Evolutionary conservation across 2,113 vertebrate genomes (phyloP), one percentile per base, ranked within the genome.

Genomic region (Enhydra lutris): DNA sequence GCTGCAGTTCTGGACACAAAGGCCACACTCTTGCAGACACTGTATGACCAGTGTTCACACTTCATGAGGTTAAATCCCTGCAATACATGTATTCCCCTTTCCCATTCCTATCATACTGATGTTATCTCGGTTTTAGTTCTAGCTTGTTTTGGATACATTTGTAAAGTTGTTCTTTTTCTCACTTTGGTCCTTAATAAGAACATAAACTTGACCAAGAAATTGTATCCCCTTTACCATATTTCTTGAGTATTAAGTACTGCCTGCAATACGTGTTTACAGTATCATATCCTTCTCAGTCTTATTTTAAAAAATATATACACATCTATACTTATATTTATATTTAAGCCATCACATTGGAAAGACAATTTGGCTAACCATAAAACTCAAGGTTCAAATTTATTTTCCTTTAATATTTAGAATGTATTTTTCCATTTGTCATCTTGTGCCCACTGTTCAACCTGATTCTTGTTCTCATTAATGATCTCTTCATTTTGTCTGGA

Each of bases 361-460:
- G 84, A 67, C 36, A 86, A n/a, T 67, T 86, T 65, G 71, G 10
- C 47, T 87, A 50, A 50, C 45, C 88, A 80, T 42, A 76, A 73
- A 65, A 65, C 89, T 90, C 29, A 65, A 82, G 12, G 39, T 74
- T 63, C 24, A 52, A 89, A 90, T 55, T 84, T 82, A 90, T 57
- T 95, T 95, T 67, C 7, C 34, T 95, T 91, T 57, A 89, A 67
- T 65, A 95, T 78, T 52, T 84, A 91, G 67, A 95, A 95, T 47
- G 6, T 29, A 45, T 67, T 85, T 84, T 95, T 47, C 59, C 8
- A 45, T 47, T 85, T 91, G 29, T 95, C 47, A 17, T n/a, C 79
- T 67, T 90, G 29, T 45, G 45, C 47, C 59, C 39, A 21, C n/a
- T 76, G 14, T 78, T 91, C 12, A 91, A 17, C 45, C 36, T 76